phyloP scores from a whole-genome alignment of 2,888 invertebrate species.

The Xanthostigma xanthostigma region DNA sequence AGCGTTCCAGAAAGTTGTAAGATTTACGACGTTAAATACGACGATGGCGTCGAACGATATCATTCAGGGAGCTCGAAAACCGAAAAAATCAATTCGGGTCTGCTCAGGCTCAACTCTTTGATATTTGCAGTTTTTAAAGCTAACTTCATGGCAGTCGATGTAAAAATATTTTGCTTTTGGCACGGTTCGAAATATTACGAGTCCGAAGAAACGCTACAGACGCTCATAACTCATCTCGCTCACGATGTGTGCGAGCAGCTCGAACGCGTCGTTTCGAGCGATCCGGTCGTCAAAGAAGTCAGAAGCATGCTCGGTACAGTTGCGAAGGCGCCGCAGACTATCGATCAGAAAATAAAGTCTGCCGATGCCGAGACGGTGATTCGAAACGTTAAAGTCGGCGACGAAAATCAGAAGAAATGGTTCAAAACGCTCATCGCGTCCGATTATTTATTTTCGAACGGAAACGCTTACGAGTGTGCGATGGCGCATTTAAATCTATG shows the following conservation, averaged over 20 bases:
- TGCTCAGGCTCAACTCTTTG: not conserved
- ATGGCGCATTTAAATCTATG: not conserved
- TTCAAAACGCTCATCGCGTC: not conserved
- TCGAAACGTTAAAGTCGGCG: not conserved
- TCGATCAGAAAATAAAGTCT: not conserved
- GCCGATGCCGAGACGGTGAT: not conserved
- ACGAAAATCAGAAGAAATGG: slow-evolving; percentile 1
- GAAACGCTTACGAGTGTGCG: not conserved
- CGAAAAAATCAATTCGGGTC: not conserved
- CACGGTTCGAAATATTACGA: not conserved
- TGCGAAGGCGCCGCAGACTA: not conserved
- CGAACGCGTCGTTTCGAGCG: not conserved
- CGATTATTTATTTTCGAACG: not conserved
- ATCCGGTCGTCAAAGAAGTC: not conserved
- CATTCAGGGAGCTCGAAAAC: not conserved
- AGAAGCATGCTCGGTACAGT: not conserved
- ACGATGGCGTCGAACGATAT: not conserved
- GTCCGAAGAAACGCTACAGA: not conserved
- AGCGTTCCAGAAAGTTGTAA: not conserved
- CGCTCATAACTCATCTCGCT: not conserved
- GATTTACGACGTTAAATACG: not conserved
- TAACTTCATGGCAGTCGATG: slow-evolving; percentile 1
- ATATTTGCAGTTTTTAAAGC: not conserved
- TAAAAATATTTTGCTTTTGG: slow-evolving; percentile 3
- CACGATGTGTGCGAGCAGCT: not conserved